Evolutionary conservation across 2,113 vertebrate species (phyloP).

Genomic region (Anoplopoma fimbria): DNA sequence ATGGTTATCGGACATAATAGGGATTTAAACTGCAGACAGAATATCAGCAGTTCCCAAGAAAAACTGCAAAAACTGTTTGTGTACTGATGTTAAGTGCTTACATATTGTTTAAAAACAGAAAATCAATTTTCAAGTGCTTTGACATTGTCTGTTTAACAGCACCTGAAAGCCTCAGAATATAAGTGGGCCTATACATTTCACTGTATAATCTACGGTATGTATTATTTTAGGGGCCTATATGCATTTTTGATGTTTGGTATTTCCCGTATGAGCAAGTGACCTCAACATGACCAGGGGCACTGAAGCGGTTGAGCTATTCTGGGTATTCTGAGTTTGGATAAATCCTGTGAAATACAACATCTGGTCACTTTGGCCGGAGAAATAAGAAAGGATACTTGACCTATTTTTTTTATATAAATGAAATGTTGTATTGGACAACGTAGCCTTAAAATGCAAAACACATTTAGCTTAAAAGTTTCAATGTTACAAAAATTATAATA

Average conservation of each 20-base stretch:
- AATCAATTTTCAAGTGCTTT: not conserved
- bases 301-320: constrained; percentile 30
- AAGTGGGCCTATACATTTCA: not conserved
- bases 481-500: not conserved
- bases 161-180: not conserved
- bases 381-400: not conserved
- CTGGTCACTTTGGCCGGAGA: constrained; percentile 40
- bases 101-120: not conserved
- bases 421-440: not conserved
- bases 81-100: too few species aligned
- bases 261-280: constrained; percentile 8
- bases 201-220: not conserved
- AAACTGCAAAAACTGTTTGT: not conserved
- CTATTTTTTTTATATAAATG: not conserved
- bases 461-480: not conserved
- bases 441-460: not conserved
- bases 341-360: constrained; percentile 66
- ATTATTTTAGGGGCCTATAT: not conserved
- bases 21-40: not conserved
- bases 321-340: constrained; percentile 17
- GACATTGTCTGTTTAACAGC: not conserved
- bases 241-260: not conserved
- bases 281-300: constrained; percentile 11
- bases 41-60: not conserved
- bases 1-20: not conserved